Conservation (phyloP, 2,888 invertebrate species). For the Acleris emargana region DNA sequence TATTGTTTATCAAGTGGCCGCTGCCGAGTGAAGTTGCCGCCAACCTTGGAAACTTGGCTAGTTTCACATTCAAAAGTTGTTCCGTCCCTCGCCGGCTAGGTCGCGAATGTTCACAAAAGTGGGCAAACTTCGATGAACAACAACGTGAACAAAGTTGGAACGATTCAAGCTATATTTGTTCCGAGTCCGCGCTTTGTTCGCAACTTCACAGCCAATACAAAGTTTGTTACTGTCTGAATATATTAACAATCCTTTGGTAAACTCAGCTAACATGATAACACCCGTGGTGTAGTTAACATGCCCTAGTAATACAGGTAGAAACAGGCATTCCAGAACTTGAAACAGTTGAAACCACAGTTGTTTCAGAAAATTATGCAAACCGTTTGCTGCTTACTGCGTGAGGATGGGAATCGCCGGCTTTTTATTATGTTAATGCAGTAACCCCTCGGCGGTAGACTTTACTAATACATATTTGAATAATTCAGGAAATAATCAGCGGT, state of each 20-base stretch:
- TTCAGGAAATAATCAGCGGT: constrained; percentile 54
- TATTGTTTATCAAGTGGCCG: constrained; percentile 55
- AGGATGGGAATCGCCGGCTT: constrained; percentile 47
- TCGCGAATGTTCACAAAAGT: constrained; percentile 62
- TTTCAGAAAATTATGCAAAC: constrained; percentile 52
- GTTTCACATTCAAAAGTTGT: constrained; percentile 67
- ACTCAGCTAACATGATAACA: constrained; percentile 36
- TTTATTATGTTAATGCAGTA: constrained; percentile 60
- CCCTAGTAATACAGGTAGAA: constrained; percentile 13
- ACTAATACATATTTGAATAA: constrained; percentile 59
- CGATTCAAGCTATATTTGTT: constrained; percentile 65
- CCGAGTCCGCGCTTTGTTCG: constrained; percentile 50
- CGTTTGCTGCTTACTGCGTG: constrained; percentile 48
- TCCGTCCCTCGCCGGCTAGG: constrained; percentile 46
- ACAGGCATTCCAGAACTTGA: constrained; percentile 44
- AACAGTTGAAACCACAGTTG: constrained; percentile 43
- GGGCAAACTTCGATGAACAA: constrained; percentile 69
- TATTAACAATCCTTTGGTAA: constrained; percentile 31
- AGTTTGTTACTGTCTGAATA: constrained; percentile 51
- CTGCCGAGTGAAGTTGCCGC: constrained; percentile 47
- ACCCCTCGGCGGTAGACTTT: constrained; percentile 53
- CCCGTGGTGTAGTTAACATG: constrained; percentile 15
- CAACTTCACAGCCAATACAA: constrained; percentile 62
- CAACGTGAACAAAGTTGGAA: constrained; percentile 63
- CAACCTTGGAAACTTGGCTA: constrained; percentile 68